A percentile compares a stretch with the other conserved stretches of the same genome.
These are phyloP conservation scores for Rhynchopsitta pachyrhyncha DNA, from an alignment of 2,113 vertebrate species.

Conservation along the genomic window DNA sequence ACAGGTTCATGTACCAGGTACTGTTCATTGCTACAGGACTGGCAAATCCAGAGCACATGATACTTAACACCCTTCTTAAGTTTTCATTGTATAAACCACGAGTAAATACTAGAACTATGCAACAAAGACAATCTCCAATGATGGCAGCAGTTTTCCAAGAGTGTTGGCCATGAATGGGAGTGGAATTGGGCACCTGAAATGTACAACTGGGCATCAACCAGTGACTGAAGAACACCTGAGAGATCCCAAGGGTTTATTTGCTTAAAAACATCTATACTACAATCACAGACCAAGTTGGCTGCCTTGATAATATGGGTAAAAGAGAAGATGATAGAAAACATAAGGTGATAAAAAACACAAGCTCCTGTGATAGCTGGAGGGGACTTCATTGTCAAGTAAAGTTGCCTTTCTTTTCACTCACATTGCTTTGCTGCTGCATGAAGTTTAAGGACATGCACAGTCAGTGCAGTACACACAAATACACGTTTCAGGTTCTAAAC, in stretches of 20 bases:
- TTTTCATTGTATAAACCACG: background rate
- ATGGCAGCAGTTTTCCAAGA: background rate
- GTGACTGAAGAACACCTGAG: rapidly evolving
- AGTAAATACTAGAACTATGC: background rate
- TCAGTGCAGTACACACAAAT: background rate
- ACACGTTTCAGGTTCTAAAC: rapidly evolving
- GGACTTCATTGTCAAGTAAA: background rate
- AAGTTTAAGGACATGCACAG: rapidly evolving
- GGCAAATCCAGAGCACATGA: rapidly evolving
- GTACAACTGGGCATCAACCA: background rate
- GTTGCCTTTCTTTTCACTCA: background rate
- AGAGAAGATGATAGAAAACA: background rate
- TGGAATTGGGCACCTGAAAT: background rate
- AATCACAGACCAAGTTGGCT: background rate
- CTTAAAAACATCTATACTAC: background rate
- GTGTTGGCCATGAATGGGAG: background rate
- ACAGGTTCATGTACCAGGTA: background rate
- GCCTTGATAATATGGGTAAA: background rate
- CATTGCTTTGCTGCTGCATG: background rate
- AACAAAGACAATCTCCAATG: background rate
- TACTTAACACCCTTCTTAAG: background rate
- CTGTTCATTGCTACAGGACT: background rate
- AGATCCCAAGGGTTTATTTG: background rate
- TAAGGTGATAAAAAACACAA: background rate
- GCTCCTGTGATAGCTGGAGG: background rate